These are phyloP conservation scores for Andrena chrysosceles DNA, from an alignment of 2,888 invertebrate genomes.

Conservation along the genomic window DNA sequence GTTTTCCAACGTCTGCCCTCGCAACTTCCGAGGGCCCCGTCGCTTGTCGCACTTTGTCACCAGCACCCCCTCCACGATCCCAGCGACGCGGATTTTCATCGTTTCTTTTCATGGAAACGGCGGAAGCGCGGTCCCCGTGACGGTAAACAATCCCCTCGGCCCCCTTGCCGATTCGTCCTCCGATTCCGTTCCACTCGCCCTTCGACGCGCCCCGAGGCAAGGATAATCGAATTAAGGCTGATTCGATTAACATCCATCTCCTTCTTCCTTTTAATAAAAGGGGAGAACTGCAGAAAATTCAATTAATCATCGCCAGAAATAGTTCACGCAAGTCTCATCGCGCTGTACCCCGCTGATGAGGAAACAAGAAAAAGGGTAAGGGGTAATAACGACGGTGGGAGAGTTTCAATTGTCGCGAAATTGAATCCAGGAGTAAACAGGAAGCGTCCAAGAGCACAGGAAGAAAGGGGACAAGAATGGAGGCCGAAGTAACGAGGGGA, in stretches of 20 bases:
- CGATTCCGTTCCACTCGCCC: background rate
- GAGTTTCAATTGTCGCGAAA: background rate
- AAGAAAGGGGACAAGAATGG: background rate
- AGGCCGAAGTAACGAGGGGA: background rate
- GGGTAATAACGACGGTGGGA: no score
- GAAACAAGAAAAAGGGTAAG: no score
- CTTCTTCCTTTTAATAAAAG: background rate
- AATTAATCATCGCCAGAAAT: no score
- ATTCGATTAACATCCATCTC: background rate
- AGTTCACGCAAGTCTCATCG: no score
- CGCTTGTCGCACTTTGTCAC: constrained; percentile 34
- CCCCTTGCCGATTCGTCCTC: background rate
- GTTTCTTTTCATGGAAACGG: background rate
- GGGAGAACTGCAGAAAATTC: no score
- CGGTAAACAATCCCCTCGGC: constrained; percentile 44
- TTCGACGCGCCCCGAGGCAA: background rate
- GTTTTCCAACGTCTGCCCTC: constrained; percentile 9
- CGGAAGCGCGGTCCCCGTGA: constrained; percentile 18
- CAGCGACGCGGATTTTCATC: constrained; percentile 26
- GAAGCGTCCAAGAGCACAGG: background rate
- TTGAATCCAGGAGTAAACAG: background rate
- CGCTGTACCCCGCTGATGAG: no score
- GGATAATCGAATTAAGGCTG: background rate
- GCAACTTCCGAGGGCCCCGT: constrained; percentile 5
- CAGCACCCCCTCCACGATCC: constrained; percentile 2